phyloP scores from a whole-genome alignment of 2,888 invertebrate species.

The Stenichneumon culpator region DNA sequence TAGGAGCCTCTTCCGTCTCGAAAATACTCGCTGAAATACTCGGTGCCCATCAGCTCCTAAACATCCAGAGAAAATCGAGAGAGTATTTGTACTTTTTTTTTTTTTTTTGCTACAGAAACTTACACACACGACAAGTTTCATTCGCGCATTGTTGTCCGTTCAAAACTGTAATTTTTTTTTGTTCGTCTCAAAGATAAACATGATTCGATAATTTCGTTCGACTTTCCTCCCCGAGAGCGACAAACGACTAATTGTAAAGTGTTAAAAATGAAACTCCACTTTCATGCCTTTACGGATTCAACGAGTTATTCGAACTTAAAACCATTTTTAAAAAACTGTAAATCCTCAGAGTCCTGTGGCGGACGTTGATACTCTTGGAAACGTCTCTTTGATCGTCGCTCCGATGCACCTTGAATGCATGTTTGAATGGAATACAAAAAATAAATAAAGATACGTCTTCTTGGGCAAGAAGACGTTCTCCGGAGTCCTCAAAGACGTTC shows the following conservation, averaged over 20 bases:
- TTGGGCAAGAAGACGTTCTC: not conserved
- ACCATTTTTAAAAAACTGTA: not conserved
- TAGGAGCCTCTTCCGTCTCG: slow-evolving; percentile 22
- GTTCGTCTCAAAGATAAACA: too few species aligned
- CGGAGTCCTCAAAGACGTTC: slow-evolving; percentile 8
- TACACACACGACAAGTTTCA: not conserved
- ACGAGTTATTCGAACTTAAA: not conserved
- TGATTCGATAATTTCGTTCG: too few species aligned
- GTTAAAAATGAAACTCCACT: not conserved
- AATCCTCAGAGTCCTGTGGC: not conserved
- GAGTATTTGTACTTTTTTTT: not conserved
- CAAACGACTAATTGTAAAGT: not conserved
- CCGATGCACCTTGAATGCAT: not conserved
- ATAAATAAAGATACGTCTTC: not conserved
- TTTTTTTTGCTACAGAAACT: not conserved
- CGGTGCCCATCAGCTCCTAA: not conserved
- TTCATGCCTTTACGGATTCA: not conserved
- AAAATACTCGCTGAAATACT: slow-evolving; percentile 17
- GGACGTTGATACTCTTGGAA: not conserved
- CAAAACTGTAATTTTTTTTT: not conserved
- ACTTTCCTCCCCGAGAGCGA: not conserved
- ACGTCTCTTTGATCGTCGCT: not conserved
- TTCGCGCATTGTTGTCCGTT: not conserved
- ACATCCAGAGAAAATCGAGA: slow-evolving; percentile 8
- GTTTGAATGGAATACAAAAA: not conserved